Evolutionary conservation across 2,113 vertebrate species (phyloP), one percentile per base, ranked within the genome.

Genomic region (Anser cygnoides): DNA sequence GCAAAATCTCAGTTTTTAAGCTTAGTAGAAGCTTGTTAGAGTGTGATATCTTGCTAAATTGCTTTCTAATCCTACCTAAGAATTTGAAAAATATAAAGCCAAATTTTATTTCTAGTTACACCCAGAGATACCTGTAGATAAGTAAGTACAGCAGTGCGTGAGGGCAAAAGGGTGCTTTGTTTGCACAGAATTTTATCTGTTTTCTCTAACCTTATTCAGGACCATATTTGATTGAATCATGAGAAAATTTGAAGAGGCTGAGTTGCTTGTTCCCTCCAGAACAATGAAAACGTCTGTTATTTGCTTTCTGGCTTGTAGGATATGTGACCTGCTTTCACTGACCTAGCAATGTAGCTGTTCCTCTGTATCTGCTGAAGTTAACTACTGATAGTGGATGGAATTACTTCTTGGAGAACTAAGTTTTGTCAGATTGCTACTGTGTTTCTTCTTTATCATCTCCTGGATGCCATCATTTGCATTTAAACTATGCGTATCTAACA

Each of bases 71-170:
- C 66, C 73, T 72, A 87, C 49, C 21, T 68, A 80, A 50, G 63
- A 73, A 85, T 22, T 49, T 46, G 78, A 63, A 74, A 65, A 25
- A 77, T 15, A n/a, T 10, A 62, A 76, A 54, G 37, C 28, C 26
- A 76, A 81, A 90, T 93, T 88, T 82, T 87, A 37, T 90, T 88
- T 92, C 76, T 54, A 66, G 73, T 83, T 79, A 59, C 83, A 92
- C 85, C 46, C 80, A 84, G 58, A 87, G n/a, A 71, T 88, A 70
- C 68, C 76, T 80, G 15, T 3, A 57, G 72, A 85, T 80, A 79
- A 80, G 44, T 44, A 80, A 81, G 68, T 50, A 63, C 31, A 86
- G 68, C 44, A 84, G 52, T 52, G 61, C 2, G 2, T 46, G 84
- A 89, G 61, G 61, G 79, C 20, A 86, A 73, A 92, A 80, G 75